Conservation (phyloP, 2,113 vertebrate species). For the Microcebus ravelobensis region DNA sequence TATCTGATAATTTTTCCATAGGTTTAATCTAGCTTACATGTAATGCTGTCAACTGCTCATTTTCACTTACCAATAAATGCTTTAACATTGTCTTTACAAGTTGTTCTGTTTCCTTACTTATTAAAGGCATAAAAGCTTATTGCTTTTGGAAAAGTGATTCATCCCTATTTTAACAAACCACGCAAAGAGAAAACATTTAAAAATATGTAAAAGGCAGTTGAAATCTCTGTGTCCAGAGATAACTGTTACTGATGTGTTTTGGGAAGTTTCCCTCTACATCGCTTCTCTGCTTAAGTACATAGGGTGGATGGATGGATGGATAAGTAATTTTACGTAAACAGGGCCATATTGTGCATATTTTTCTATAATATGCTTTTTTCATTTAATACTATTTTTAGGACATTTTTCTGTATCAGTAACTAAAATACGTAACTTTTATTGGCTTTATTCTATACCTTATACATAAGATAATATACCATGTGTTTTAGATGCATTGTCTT, state of each 20-base stretch:
- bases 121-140: not conserved
- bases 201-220: not conserved
- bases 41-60: not conserved
- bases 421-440: slow-evolving; percentile 15
- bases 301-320: not conserved
- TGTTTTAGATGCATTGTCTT: slow-evolving; percentile 4
- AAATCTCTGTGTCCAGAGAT: not conserved
- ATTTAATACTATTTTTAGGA: not conserved
- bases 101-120: slow-evolving; percentile 19
- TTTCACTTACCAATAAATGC: not conserved
- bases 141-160: not conserved
- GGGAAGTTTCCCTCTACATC: not conserved
- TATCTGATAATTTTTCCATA: not conserved
- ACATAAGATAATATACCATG: not conserved
- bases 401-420: not conserved
- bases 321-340: slow-evolving; percentile 17
- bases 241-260: not conserved
- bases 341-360: not conserved
- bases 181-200: not conserved
- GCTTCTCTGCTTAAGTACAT: not conserved
- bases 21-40: not conserved
- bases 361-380: not conserved
- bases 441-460: not conserved
- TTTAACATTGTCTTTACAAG: slow-evolving; percentile 27
- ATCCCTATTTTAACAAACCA: slow-evolving; percentile 13